These are phyloP conservation scores for Neocrepidodera transversa DNA, from an alignment of 2,888 invertebrate genomes.

Conservation along the genomic window DNA sequence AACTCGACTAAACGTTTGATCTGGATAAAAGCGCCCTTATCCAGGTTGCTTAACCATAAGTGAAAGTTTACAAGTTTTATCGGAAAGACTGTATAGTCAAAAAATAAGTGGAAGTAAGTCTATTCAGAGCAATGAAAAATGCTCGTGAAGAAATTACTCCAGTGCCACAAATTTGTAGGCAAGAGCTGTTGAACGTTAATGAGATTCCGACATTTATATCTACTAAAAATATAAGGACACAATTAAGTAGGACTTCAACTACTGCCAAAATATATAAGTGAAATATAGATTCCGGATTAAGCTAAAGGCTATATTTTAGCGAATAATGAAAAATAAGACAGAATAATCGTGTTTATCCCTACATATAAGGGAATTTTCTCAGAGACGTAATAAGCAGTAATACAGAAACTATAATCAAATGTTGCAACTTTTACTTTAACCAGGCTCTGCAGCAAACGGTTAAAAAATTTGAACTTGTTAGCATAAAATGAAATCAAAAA, in stretches of 20 bases:
- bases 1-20: neutral
- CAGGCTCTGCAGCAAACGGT: too few species aligned
- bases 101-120: neutral
- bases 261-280: neutral
- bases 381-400: too few species aligned
- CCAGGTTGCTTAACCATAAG: neutral
- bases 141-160: neutral
- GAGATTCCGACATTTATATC: too few species aligned
- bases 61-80: too few species aligned
- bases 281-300: neutral
- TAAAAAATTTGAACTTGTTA: too few species aligned
- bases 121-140: neutral
- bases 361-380: neutral
- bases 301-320: neutral
- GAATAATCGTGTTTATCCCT: conserved; percentile 8
- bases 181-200: neutral
- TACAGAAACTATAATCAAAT: too few species aligned
- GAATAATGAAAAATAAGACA: neutral
- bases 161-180: neutral
- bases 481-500: too few species aligned
- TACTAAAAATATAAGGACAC: neutral
- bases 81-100: neutral
- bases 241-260: neutral
- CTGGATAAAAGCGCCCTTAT: neutral
- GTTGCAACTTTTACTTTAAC: too few species aligned